Evolutionary conservation across 2,888 invertebrate species (phyloP).

Genomic region (Noctua pronuba): DNA sequence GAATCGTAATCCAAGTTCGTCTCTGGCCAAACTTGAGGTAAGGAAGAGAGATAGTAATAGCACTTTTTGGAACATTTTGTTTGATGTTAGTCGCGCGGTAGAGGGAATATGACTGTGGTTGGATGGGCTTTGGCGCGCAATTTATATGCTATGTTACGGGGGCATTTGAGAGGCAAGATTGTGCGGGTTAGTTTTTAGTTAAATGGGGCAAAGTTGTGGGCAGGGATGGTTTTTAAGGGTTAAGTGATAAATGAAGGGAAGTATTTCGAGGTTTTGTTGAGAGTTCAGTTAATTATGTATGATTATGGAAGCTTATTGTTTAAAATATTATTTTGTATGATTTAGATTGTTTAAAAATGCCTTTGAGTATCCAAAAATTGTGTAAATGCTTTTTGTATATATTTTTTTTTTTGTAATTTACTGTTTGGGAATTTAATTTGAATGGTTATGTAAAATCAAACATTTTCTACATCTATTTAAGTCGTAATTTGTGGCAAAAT

Average conservation of each 20-base stretch:
- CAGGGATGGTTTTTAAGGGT: constrained; percentile 25
- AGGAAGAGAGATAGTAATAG: constrained; percentile 74
- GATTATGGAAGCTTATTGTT: neutral
- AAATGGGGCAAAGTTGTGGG: constrained; percentile 23
- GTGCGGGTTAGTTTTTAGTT: constrained; percentile 26
- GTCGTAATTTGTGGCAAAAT: neutral
- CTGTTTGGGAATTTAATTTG: neutral
- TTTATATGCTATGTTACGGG: constrained; percentile 82
- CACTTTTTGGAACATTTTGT: constrained; percentile 81
- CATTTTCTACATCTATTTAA: neutral
- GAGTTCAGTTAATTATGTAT: neutral
- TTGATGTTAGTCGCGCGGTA: constrained; percentile 79
- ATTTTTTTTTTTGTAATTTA: neutral
- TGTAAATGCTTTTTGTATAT: neutral
- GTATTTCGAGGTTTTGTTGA: neutral
- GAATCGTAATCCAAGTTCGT: constrained; percentile 91
- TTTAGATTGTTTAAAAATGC: accelerated
- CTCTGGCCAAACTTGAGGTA: constrained; percentile 69
- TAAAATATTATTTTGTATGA: neutral
- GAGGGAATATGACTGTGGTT: constrained; percentile 89
- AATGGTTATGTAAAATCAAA: too few relatives aligned
- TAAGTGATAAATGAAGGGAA: accelerated
- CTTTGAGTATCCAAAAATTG: neutral
- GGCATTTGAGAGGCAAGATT: constrained; percentile 52
- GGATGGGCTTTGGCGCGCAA: constrained; percentile 72